These are phyloP conservation scores for Coturnix japonica DNA, from an alignment of 2,113 vertebrate species.

Conservation along the genomic window DNA sequence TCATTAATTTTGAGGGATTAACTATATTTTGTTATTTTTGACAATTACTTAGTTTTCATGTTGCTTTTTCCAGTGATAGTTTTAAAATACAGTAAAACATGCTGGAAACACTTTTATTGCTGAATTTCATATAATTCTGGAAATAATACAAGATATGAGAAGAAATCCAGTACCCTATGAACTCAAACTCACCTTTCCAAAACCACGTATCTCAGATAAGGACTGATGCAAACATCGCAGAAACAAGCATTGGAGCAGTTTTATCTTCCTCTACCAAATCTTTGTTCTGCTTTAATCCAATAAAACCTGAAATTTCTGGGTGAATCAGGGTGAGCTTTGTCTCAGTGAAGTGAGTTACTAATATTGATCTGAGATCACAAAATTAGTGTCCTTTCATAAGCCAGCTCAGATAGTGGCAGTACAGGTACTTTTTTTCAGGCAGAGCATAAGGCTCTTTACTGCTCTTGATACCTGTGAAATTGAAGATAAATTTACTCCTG, in stretches of 20 bases:
- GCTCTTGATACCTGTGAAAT: neutral
- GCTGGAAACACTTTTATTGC: fast-evolving
- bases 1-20: neutral
- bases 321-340: neutral
- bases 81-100: neutral
- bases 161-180: neutral
- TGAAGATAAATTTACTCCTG: neutral
- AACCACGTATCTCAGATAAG: neutral
- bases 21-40: neutral
- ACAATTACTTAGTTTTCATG: neutral
- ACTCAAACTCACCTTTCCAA: neutral
- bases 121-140: neutral
- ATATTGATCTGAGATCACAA: neutral
- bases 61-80: neutral
- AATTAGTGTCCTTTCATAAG: neutral
- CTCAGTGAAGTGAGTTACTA: neutral
- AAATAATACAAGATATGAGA: neutral
- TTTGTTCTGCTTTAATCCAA: neutral
- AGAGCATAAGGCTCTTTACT: neutral
- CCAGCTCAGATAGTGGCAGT: neutral
- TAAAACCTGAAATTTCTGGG: neutral
- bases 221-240: neutral
- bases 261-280: neutral
- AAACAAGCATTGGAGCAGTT: neutral
- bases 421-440: neutral